Evolutionary conservation across 2,113 vertebrate species (phyloP), one percentile per base, ranked within the genome.

Genomic region (Labeo rohita): DNA sequence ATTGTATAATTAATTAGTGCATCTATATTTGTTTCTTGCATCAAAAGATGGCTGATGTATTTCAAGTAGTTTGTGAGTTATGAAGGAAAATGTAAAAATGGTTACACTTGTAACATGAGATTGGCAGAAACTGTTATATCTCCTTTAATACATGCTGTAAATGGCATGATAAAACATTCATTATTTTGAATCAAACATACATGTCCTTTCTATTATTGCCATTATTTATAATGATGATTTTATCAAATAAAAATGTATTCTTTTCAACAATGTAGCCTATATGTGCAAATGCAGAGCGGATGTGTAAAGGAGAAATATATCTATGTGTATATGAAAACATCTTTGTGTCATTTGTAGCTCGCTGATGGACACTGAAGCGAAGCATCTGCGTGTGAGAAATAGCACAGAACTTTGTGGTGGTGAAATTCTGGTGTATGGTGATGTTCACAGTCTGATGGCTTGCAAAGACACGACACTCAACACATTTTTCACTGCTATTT

Each of bases 401-500:
- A 1, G 10, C 72, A 49, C n/a, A 75, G 1, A 75, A 75, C 72
- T 75, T 13, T 3, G 43, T 49, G 21, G n/a, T 75, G 45, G 72
- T 49, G 72, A 75, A 75, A 2, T 28, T 28, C 28, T 28, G 28
- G 45, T 49, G 21, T 75, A 75, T 13, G 45, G 72, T 13, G 72
- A 49, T 75, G 72, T 49, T 75, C n/a, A 23, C 72, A 28, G 72
- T 75, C 72, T 39, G 52, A n/a, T 59, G 36, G 50, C 50, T 39
- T 56, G 28, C 75, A 56, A 59, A n/a, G 76, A 43, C 52, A 43
- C 39, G 21, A 74, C 6, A 7, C 21, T 7, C 72, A 39, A 45
- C 39, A 80, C 77, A 80, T 80, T 63, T 63, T 61, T 45, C 61
- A 61, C 36, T 0, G 39, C 39, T 61, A 61, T 61, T 80, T 61